A percentile compares a stretch with the other conserved stretches of the same genome.
phyloP scores from a whole-genome alignment of 2,888 invertebrate species.

The Trichogramma evanescens region DNA sequence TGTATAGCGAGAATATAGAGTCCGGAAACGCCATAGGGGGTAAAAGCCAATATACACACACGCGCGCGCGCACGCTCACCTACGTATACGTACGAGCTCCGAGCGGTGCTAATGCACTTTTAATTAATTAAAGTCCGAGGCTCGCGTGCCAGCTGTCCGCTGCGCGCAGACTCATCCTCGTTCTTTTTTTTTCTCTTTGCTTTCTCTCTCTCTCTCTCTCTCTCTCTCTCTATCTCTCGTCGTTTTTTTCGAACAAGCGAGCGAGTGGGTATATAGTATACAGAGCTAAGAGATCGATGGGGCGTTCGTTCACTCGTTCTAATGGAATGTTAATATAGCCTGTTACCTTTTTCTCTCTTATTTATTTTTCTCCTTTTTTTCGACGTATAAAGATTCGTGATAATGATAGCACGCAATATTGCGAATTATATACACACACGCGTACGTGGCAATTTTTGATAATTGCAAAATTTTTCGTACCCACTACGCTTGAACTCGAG shows the following conservation, averaged over 20 bases:
- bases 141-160: constrained; percentile 45
- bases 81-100: too few species aligned
- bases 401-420: too few species aligned
- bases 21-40: too few species aligned
- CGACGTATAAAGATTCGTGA: not conserved
- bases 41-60: too few species aligned
- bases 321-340: constrained; percentile 19
- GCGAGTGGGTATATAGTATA: too few species aligned
- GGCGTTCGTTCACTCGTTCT: constrained; percentile 24
- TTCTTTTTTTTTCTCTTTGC: not conserved
- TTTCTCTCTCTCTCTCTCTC: not conserved
- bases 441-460: too few species aligned
- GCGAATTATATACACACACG: too few species aligned
- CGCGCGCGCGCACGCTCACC: too few species aligned
- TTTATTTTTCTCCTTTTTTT: not conserved
- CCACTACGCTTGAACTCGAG: too few species aligned
- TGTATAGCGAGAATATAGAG: too few species aligned
- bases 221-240: not conserved
- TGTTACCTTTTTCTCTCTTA: not conserved
- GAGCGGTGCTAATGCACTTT: constrained; percentile 45
- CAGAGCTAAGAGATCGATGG: constrained; percentile 1
- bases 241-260: too few species aligned
- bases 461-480: too few species aligned
- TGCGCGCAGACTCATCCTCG: constrained; percentile 42
- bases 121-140: constrained; percentile 47